These are phyloP conservation scores for Rhyzopertha dominica DNA, from an alignment of 1,140 invertebrate species.

Conservation along the genomic window DNA sequence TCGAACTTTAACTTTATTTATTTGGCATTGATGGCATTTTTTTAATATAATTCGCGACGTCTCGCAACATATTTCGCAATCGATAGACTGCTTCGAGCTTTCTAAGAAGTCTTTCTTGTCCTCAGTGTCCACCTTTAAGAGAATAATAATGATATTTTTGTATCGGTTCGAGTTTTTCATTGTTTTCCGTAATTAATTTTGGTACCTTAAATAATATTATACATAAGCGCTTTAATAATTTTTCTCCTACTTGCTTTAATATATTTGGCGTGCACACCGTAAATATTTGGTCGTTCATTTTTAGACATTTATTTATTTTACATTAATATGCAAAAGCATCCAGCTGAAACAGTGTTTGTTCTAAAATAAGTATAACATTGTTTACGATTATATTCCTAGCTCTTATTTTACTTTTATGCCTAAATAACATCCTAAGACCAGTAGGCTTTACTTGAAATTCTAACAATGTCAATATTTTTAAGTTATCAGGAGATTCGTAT, in stretches of 20 bases:
- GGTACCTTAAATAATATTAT: no score
- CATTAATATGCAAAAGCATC: background rate
- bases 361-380: constrained; percentile 2
- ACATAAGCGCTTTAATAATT: background rate
- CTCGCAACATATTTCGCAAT: constrained; percentile 7
- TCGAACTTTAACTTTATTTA: constrained; percentile 13
- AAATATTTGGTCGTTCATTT: constrained; percentile 6
- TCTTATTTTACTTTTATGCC: constrained; percentile 1
- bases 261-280: constrained; percentile 1
- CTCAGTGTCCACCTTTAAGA: constrained; percentile 1
- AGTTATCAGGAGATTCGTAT: constrained; percentile 2
- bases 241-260: constrained; percentile 5
- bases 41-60: constrained; percentile 6
- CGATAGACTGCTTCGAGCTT: background rate
- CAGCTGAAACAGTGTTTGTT: constrained; percentile 1
- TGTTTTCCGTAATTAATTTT: no score
- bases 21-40: constrained; percentile 6
- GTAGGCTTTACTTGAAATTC: no score
- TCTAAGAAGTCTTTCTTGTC: constrained; percentile 8
- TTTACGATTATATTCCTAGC: background rate
- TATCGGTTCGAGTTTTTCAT: background rate
- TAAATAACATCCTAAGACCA: background rate
- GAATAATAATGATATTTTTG: constrained; percentile 8
- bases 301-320: background rate
- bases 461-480: background rate